phyloP scores from a whole-genome alignment of 2,113 vertebrate species.

The Pseudois nayaur region DNA sequence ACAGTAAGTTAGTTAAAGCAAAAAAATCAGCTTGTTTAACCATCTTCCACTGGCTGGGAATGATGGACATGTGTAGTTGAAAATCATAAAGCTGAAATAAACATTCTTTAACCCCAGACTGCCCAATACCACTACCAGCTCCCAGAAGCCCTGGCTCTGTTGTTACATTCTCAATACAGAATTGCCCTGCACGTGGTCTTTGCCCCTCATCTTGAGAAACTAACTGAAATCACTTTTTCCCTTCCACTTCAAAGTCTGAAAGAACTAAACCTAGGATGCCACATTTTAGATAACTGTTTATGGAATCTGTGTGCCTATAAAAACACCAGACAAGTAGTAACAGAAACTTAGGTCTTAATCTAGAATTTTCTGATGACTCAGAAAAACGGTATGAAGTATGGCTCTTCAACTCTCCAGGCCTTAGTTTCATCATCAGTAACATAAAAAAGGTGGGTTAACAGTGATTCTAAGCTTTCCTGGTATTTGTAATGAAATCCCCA shows the following conservation, averaged over 20 bases:
- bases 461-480: neutral
- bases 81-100: conserved; percentile 16
- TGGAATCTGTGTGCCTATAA: neutral
- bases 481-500: neutral
- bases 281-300: neutral
- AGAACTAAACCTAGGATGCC: neutral
- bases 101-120: neutral
- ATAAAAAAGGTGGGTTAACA: neutral
- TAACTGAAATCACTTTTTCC: neutral
- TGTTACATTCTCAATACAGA: neutral
- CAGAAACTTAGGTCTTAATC: neutral
- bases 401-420: neutral
- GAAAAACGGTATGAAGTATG: neutral
- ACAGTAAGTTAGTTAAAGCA: neutral
- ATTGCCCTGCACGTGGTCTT: neutral
- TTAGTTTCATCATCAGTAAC: neutral
- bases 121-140: neutral
- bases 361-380: neutral
- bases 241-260: neutral
- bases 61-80: neutral
- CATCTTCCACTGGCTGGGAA: neutral
- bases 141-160: neutral
- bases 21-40: neutral
- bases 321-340: neutral
- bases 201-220: neutral